Evolutionary conservation across 2,113 vertebrate species (phyloP), one percentile per base, ranked within the genome.

Genomic region (Chaetorhynchus papuensis): DNA sequence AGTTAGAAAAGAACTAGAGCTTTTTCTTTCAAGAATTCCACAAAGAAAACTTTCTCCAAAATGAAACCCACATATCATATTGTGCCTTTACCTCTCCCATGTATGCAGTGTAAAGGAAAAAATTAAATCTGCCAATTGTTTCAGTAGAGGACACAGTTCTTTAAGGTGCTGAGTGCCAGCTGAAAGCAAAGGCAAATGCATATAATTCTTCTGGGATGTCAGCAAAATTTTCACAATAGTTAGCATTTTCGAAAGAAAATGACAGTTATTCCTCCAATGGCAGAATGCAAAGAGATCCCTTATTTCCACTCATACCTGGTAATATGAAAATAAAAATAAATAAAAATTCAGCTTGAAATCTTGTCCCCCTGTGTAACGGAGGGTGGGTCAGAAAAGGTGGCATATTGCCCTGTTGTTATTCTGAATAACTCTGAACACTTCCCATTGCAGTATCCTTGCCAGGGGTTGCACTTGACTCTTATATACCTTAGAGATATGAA

Each of bases 1-100:
- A 18, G 33, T 45, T 68, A 44, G 9, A 92, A 95, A 94, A 56
- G 33, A 80, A 45, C 39, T 7, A 4, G 13, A 72, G 22, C 5
- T 66, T 94, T 61, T 94, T 59, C 11, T 96, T 95, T 74, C 33
- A 87, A 91, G n/a, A 94, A 83, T 87, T 94, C 35, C 42, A 84
- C 47, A 93, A 81, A 54, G 18, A 14, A 75, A 86, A 54, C 27
- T 87, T 60, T 60, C 15, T 59, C 15, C 16, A 65, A 71, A 88
- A n/a, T 2, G 8, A 78, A 97, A 80, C 42, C 12, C 35, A 57
- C 5, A 1, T 61, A 30, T 57, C 23, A 80, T 13, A 15, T 64
- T 75, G 16, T 39, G 8, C 5, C 12, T 79, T 84, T 89, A 42
- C 7, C 41, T 69, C n/a, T 86, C 83, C 72, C 49, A 60, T 76